Base-by-base conservation (phyloP, 2,113 vertebrate genomes). In the Ifrita kowaldi region DNA sequence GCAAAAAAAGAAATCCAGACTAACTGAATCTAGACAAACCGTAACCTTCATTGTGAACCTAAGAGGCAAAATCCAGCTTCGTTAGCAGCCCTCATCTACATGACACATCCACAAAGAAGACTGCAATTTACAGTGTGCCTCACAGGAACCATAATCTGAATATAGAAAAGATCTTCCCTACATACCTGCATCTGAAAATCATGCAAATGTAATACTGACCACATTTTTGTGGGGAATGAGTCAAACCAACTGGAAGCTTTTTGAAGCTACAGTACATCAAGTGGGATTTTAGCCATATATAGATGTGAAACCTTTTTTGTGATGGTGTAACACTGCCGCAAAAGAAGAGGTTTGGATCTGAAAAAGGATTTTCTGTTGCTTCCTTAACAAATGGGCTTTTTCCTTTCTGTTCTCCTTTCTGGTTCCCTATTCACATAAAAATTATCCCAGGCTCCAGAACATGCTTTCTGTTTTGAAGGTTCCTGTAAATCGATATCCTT, bases 351-450 rank as follows among this genome's bases (percentile, higher is more conserved):
- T 89, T 89, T 85, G 78, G 67, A 91, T 67, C 39, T 49, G 47
- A 94, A 89, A 84, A 87, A 73, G 30, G 77, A 78, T 65, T 79
- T 87, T 93, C 39, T 96, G 84, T 73, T 90, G 84, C 92, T 96
- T 94, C 89, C 80, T 96, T 96, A 88, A 67, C 64, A 91, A 94
- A 87, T 23, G 11, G n/a, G 20, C 15, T 90, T 95, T 97, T 97
- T 67, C 96, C 84, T 97, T 97, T 97, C 95, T 97, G 96, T 97
- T 97, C 97, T 97, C 71, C 59, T 96, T 97, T 96, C 94, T 96
- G 73, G 95, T 97, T 95, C 96, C 84, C 56, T 89, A 86, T 95
- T 94, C 75, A 93, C 2, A 19, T 78, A 84, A 94, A 52, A 76
- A 68, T 91, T 90, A 96, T 96, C 94, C 93, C 94, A 90, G 86